Percentiles rank a stretch among this genome's conserved stretches.
Evolutionary conservation across 35 echinoderm and acorn worm genomes (phyloP).

Genomic region (Stichopus chloronotus): DNA sequence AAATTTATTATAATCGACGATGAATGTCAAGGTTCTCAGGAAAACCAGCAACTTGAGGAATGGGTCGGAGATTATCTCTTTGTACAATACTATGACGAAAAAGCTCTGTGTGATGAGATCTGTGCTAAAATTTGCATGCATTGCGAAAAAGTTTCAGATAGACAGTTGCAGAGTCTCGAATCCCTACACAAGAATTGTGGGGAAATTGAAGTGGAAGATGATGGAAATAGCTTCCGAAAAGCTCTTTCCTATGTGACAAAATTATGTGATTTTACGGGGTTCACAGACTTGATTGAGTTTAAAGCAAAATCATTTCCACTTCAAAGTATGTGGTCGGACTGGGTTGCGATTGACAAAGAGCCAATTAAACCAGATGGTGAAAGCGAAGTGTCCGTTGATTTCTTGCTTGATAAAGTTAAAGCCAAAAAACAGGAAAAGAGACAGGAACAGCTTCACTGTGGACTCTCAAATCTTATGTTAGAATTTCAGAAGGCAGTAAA

Average conservation of each 20-base stretch:
- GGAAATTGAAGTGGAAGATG: neutral
- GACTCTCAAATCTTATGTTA: neutral
- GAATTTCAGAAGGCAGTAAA: neutral
- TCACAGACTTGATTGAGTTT: neutral
- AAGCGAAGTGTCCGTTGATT: constrained; percentile 17
- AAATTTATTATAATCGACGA: constrained; percentile 2
- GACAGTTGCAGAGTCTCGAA: neutral
- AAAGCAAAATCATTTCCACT: constrained; percentile 19
- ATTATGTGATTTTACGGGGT: neutral
- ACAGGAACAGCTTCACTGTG: neutral
- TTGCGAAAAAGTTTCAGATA: neutral
- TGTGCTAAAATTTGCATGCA: neutral
- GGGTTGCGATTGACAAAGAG: constrained; percentile 25
- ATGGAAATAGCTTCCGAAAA: neutral
- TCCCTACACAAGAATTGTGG: neutral
- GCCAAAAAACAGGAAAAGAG: constrained; percentile 23
- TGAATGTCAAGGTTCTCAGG: neutral
- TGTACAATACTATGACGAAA: neutral
- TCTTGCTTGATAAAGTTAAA: neutral
- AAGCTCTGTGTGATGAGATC: neutral
- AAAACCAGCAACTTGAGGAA: neutral
- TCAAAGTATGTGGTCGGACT: constrained; percentile 14
- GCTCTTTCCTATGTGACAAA: neutral
- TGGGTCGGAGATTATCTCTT: neutral
- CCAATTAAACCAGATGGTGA: neutral